Evolutionary conservation across 2,797 vertebrate species (phyloP), one percentile per base, ranked within the genome.

Genomic region (Miichthys miiuy): DNA sequence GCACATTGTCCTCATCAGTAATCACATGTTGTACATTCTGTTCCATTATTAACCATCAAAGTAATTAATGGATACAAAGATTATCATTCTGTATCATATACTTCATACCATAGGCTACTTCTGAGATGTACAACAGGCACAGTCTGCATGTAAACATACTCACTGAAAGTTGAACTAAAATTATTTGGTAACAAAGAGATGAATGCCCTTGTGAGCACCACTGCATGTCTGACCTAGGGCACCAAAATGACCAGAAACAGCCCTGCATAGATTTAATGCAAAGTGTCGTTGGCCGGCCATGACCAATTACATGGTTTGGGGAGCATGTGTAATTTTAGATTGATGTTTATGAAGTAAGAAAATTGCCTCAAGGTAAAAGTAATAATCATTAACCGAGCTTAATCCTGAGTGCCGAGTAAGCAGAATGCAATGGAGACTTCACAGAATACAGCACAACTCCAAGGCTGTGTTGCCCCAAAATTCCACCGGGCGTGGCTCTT

Each of bases 281-380:
- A 55, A 46, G 23, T 30, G 11, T 27, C 44, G 38, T 27, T 55
- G 41, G 23, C 56, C 52, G n/a, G 44, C 23, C 23, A 56, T 56
- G 52, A n/a, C 21, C 51, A 68, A 56, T 68, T 55, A 44, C 51
- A 68, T 44, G n/a, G 66, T 68, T 68, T 56, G 41, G 34, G 38
- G 52, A 30, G 41, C 41, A 30, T 21, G 25, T 69, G 12, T 21
- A 47, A 25, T 47, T 47, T 47, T 16, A 34, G 17, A 69, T 57
- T 13, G 23, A 16, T 69, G 67, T 47, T 57, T 57, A n/a, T 16
- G 23, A 57, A 57, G 25, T 44, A 17, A 57, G 18, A n/a, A 34
- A 57, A 48, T 34, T 18, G 25, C 54, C 42, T 58, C 14, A 30
- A 57, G 54, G 52, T 57, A 17, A 41, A 38, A 52, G n/a, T 8